These are phyloP conservation scores for Pyrgilauda ruficollis DNA, from an alignment of 2,113 vertebrate species.

Conservation along the genomic window DNA sequence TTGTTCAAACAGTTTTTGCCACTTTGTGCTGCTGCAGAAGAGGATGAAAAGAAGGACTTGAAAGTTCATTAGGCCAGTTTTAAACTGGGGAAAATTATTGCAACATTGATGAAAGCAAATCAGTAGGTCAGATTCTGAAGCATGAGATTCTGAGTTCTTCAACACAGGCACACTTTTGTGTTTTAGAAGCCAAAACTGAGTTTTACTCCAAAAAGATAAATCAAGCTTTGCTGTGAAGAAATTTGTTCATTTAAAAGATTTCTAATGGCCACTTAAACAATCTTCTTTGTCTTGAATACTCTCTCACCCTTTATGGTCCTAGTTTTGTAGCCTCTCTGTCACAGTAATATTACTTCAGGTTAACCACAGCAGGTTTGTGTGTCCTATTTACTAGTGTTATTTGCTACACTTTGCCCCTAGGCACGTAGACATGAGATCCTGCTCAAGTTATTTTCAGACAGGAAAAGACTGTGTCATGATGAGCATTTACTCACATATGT, in stretches of 20 bases:
- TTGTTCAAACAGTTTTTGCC: background rate
- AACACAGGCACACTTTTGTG: background rate
- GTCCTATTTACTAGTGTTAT: background rate
- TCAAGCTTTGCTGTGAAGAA: background rate
- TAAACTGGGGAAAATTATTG: background rate
- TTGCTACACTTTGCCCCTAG: background rate
- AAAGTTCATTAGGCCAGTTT: background rate
- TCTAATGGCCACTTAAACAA: background rate
- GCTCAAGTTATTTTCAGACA: background rate
- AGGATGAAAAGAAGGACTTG: background rate
- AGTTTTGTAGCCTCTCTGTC: background rate
- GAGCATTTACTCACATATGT: background rate
- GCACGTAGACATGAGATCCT: background rate
- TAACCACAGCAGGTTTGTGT: background rate
- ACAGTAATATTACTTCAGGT: background rate
- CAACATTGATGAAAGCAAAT: background rate
- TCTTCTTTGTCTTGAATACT: background rate
- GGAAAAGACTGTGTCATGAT: background rate
- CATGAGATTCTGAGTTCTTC: background rate
- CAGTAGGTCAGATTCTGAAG: background rate
- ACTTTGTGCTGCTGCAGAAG: background rate
- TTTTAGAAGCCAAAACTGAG: background rate
- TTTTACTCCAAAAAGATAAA: background rate
- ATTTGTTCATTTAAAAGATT: background rate
- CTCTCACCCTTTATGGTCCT: background rate